phyloP scores from a whole-genome alignment of 2,888 invertebrate genomes.

The Phytoseiulus persimilis region DNA sequence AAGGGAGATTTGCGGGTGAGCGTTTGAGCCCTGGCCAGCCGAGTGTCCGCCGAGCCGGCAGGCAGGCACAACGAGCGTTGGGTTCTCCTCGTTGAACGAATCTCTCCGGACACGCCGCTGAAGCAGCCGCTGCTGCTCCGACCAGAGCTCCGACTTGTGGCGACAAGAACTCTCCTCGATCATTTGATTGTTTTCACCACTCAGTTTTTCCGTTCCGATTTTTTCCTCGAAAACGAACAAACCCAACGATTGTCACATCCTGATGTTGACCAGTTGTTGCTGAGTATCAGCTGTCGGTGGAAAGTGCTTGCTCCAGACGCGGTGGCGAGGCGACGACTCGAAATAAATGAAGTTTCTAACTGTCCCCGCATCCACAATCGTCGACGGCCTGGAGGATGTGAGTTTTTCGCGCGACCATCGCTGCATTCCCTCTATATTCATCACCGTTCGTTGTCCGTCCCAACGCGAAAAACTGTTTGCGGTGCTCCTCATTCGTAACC shows the following conservation, averaged over 20 bases:
- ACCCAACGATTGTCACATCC: background rate
- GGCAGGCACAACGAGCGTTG: background rate
- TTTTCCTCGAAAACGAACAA: background rate
- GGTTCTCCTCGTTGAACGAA: background rate
- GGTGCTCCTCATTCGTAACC: too few species aligned
- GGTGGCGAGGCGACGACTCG: background rate
- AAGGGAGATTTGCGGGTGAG: background rate
- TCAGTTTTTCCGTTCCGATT: background rate
- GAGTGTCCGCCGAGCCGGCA: background rate
- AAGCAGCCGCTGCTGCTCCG: background rate
- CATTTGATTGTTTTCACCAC: background rate
- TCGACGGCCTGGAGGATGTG: background rate
- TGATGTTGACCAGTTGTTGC: background rate
- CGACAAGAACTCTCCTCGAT: background rate
- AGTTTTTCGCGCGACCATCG: background rate
- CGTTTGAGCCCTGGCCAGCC: background rate
- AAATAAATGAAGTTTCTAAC: background rate
- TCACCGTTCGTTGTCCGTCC: too few species aligned
- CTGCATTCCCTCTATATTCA: background rate
- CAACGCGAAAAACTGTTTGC: too few species aligned
- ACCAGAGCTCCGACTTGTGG: background rate
- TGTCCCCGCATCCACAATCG: background rate
- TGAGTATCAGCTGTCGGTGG: background rate
- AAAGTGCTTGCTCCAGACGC: background rate
- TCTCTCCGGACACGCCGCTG: background rate